Evolutionary conservation across 2,113 vertebrate genomes (phyloP), one percentile per base, ranked within the genome.

Genomic region (Rhineura floridana): DNA sequence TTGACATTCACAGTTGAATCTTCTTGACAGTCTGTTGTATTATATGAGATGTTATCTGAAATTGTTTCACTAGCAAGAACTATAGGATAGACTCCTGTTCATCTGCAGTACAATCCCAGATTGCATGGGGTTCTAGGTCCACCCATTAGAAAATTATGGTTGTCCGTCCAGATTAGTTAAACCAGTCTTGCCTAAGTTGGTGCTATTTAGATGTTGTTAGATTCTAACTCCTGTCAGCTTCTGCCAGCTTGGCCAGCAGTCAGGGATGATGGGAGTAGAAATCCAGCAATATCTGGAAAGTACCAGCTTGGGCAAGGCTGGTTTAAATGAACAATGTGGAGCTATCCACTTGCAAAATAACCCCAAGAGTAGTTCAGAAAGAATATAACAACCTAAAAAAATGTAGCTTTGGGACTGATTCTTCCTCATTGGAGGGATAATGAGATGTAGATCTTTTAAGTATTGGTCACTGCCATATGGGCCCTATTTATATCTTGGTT

Each of bases 401-500:
- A 39, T 33, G 46, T 33, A 69, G 33, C 48, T 83, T 84, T 52
- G 3, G 46, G 39, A n/a, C 28, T 67, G 63, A 48, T 15, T 44
- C 46, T 25, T 33, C 30, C 21, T 69, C n/a, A 39, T 65, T 75
- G 63, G 17, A 62, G 67, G 25, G 55, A 44, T 39, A 50, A 9
- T 81, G 76, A 81, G 77, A 83, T 3, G 0, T 73, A 12, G 48
- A 87, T 77, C 39, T 89, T n/a, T 50, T 28, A 42, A 52, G 73
- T 50, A 67, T 72, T 55, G 59, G 87, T 83, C 67, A 78, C 48
- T 55, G 48, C 62, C 36, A 42, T 67, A 52, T 77, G 63, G 39
- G 28, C n/a, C 36, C 63, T 78, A 82, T 84, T 46, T 88, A 75
- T 84, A 88, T 19, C 25, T 84, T 84, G 15, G 62, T 84, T 88